A percentile compares a stretch with the other conserved stretches of the same genome.
Evolutionary conservation across 2,797 vertebrate genomes (phyloP).

Genomic region (Gymnothorax reevesii): DNA sequence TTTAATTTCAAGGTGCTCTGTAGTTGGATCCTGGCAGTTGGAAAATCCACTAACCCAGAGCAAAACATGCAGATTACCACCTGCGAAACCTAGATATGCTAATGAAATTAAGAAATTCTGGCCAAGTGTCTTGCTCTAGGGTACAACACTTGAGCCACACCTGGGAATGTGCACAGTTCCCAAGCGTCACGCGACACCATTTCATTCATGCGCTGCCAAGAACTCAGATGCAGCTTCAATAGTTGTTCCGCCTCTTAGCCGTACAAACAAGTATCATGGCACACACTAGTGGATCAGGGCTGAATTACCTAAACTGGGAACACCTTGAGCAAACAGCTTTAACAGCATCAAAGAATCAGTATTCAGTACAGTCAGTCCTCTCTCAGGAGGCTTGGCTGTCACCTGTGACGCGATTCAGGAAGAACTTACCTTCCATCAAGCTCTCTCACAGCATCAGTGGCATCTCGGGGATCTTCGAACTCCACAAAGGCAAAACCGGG

Average conservation of each 20-base stretch:
- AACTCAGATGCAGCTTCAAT: neutral
- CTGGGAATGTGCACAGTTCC: neutral
- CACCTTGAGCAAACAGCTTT: neutral
- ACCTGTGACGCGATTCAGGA: neutral
- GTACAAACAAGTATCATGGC: neutral
- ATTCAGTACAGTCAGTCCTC: neutral
- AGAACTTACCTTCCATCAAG: slow-evolving; percentile 88
- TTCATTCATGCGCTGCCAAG: neutral
- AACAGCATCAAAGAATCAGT: neutral
- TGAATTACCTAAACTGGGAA: neutral
- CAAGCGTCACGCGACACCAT: neutral
- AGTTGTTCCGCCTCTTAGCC: neutral
- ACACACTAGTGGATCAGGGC: neutral
- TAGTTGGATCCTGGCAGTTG: neutral
- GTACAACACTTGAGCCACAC: neutral
- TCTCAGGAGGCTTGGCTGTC: neutral
- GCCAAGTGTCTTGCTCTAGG: neutral
- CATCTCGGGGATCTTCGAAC: slow-evolving; percentile 95
- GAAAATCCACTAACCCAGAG: neutral
- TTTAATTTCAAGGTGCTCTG: neutral
- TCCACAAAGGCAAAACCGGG: slow-evolving; percentile 97
- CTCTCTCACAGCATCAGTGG: slow-evolving; percentile 93
- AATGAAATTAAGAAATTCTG: too few species aligned
- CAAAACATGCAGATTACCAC: neutral
- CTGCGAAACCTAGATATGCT: neutral